A percentile compares a stretch with the other conserved stretches of the same genome.
Conservation (phyloP, 2,888 invertebrate species). For the Tetropium fuscum region DNA sequence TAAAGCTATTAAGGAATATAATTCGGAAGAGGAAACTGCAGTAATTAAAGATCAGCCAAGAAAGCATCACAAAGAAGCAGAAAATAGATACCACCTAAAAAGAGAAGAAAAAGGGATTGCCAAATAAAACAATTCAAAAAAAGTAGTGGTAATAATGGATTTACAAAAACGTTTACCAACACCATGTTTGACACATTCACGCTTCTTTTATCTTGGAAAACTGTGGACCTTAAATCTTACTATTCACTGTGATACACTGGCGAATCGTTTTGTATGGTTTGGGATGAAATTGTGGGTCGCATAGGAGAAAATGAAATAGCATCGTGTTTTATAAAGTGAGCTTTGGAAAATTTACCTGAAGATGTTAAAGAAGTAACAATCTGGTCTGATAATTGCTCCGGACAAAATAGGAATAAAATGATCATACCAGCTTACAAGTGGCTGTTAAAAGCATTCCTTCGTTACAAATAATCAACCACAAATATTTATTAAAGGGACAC, state of each 20-base stretch:
- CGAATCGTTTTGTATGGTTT: not conserved
- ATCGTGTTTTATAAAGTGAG: not conserved
- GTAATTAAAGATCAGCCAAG: not conserved
- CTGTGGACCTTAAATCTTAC: not conserved
- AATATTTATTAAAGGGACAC: not conserved
- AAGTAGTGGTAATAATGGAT: not conserved
- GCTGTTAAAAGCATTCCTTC: not conserved
- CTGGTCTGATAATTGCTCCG: not conserved
- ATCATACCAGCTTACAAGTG: not conserved
- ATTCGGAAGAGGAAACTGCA: not conserved
- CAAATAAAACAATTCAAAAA: not conserved
- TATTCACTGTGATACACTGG: not conserved
- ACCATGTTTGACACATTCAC: not conserved
- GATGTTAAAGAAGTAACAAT: not conserved
- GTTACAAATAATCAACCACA: not conserved
- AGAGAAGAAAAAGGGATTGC: not conserved
- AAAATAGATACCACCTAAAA: not conserved
- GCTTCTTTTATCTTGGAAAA: not conserved
- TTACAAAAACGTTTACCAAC: not conserved
- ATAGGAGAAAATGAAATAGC: not conserved
- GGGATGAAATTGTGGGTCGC: not conserved
- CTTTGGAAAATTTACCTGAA: not conserved
- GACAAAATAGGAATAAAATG: not conserved
- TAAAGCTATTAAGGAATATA: not conserved
- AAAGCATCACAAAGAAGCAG: not conserved